Evolutionary conservation across 2,113 vertebrate genomes (phyloP), one percentile per base, ranked within the genome.

Genomic region (Peromyscus maniculatus): DNA sequence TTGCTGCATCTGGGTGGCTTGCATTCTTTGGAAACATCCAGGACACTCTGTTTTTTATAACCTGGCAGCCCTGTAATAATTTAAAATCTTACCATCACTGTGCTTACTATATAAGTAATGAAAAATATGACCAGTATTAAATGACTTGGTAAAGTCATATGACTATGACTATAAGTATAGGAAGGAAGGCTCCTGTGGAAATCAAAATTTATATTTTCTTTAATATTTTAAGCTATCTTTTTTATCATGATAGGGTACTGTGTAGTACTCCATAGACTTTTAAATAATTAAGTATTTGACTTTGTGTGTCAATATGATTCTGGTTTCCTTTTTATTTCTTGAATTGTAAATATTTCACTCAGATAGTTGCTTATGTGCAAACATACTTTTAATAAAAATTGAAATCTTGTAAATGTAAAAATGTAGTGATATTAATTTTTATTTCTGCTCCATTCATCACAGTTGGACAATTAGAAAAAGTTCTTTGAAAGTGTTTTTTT

Each of bases 401-500:
- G 94, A 80, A 66, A 72, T 77, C 9, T 2, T 95, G 82, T 52
- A 36, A 66, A 49, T 67, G 82, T 93, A 90, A 96, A 94, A 46
- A 5, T 88, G 0, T 33, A 22, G 5, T 94, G 93, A 94, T 96
- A 96, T 94, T 98, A 95, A 92, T 98, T 97, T 94, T 98, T 95
- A 97, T 74, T 97, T 98, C 91, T 88, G 69, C 84, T 98, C 97
- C 94, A 96, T 91, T 98, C 97, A 66, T 97, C 97, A 97, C 88
- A 97, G 97, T 97, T 97, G 97, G 78, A 75, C n/a, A 95, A 96
- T 96, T 98, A 83, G 94, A 62, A 90, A 98, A 98, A 98, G 94
- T 90, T 97, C 88, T 98, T 98, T 98, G 97, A 97, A 98, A 98
- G 89, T 79, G 91, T 95, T 75, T 98, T 98, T 98, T 98, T 97